Evolutionary conservation across 2,113 vertebrate genomes (phyloP), one percentile per base, ranked within the genome.

Genomic region (Periophthalmodon schlosseri): DNA sequence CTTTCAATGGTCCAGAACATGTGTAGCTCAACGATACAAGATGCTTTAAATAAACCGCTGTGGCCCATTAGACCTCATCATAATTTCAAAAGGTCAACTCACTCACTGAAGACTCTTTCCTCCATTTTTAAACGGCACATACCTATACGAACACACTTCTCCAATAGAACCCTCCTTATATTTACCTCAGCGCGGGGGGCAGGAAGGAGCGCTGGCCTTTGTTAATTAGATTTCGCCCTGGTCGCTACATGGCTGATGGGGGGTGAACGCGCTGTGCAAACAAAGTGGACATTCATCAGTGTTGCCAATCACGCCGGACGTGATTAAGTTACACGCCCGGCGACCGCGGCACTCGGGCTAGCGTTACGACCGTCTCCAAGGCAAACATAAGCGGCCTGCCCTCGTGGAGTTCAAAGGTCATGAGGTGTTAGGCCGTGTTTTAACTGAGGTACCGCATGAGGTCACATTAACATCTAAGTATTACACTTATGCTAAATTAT

Each of bases 231-330:
- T 90, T 86, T 88, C 66, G 76, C 86, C 74, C 74, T 79, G 68
- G 81, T 83, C 82, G 83, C 81, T 74, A 79, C 72, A 47, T 76
- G 77, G 74, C 76, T 84, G 47, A 64, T 61, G 60, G 77, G 77
- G 75, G 83, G 36, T 78, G 82, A 78, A 78, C 82, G 78, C 63
- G 61, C 77, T 82, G 75, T 76, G 72, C 71, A 90, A 90, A 92
- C 87, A 86, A 91, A 93, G 87, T 88, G 85, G 82, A 88, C 90
- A 91, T 91, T 91, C 88, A 90, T 90, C 91, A 89, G 82, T 74
- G 86, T 83, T 88, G 81, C 87, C 85, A 83, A 89, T 92, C 86
- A 87, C 79, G 82, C 84, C 86, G 76, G 83, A 88, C 39, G 72
- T 91, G 84, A 89, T 92, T 92, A 80, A 86, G 87, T 88, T 91